Evolutionary conservation across 2,113 vertebrate species (phyloP).

Genomic region (Rhabdornis inornatus): DNA sequence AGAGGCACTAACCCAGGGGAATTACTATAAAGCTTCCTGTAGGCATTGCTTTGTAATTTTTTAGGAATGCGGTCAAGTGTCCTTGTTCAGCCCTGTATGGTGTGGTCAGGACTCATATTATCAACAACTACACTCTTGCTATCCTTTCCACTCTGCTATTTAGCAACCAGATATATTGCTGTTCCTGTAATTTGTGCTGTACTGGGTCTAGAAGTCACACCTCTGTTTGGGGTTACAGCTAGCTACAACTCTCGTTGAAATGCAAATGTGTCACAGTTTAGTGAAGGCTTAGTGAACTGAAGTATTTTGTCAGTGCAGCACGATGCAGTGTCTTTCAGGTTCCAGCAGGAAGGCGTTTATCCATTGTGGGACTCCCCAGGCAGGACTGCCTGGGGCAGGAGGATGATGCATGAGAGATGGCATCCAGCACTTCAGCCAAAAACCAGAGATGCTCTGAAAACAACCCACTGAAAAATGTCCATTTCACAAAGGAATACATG

Average conservation of each 20-base stretch:
- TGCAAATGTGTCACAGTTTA: not conserved
- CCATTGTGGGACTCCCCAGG: accelerated
- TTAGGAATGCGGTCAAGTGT: not conserved
- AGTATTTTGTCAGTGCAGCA: not conserved
- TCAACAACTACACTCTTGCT: not conserved
- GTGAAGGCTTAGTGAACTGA: not conserved
- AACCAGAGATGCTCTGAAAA: not conserved
- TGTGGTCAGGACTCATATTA: not conserved
- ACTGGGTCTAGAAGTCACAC: not conserved
- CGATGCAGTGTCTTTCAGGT: not conserved
- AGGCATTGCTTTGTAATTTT: not conserved
- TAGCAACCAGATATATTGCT: not conserved
- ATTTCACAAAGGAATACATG: not conserved
- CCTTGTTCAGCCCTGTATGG: not conserved
- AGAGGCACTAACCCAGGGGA: not conserved
- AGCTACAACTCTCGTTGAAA: not conserved
- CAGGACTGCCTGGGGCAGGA: not conserved
- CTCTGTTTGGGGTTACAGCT: not conserved
- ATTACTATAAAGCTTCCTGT: not conserved
- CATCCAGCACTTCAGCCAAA: not conserved
- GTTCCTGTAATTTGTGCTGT: not conserved
- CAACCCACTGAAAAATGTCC: not conserved
- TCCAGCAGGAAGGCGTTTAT: not conserved
- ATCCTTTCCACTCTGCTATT: not conserved
- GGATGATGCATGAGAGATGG: not conserved